A percentile compares a stretch with the other conserved stretches of the same genome.
These are phyloP conservation scores for Drosophila navojoa DNA, from an alignment of 1,140 invertebrate genomes.

Conservation along the genomic window DNA sequence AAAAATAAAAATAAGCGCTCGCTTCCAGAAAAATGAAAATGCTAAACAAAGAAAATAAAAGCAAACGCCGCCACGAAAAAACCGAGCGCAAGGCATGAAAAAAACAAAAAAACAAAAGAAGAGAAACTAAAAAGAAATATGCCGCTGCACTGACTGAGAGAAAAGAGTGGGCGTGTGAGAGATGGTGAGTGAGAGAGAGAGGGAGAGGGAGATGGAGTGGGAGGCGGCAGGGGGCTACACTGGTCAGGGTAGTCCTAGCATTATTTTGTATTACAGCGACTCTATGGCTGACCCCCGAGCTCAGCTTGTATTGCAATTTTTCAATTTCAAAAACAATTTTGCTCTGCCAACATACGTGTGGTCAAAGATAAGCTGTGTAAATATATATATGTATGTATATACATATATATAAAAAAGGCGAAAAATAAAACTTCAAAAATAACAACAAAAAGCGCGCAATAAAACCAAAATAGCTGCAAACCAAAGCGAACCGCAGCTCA, in stretches of 20 bases:
- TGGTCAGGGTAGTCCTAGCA: slow-evolving; percentile 43
- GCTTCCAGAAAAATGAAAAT: slow-evolving; percentile 67
- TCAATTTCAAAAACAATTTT: slow-evolving; percentile 82
- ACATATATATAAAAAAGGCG: too few species aligned
- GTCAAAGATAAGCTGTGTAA: slow-evolving; percentile 81
- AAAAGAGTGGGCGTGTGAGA: not conserved
- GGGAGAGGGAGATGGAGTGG: not conserved
- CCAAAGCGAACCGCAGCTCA: slow-evolving; percentile 78
- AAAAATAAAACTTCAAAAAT: slow-evolving; percentile 32
- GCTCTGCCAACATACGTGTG: slow-evolving; percentile 80
- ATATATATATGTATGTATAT: slow-evolving; percentile 49
- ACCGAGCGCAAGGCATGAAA: slow-evolving; percentile 60
- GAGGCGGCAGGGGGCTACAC: not conserved
- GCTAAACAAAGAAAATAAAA: slow-evolving; percentile 79
- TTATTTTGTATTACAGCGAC: slow-evolving; percentile 76
- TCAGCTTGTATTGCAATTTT: slow-evolving; percentile 81
- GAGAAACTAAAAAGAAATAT: slow-evolving; percentile 62
- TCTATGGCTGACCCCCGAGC: slow-evolving; percentile 49
- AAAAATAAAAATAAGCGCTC: slow-evolving; percentile 35
- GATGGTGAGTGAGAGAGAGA: slow-evolving; percentile 1
- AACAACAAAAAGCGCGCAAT: slow-evolving; percentile 49
- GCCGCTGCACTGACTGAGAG: slow-evolving; percentile 39
- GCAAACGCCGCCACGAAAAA: slow-evolving; percentile 59
- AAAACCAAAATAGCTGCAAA: slow-evolving; percentile 68
- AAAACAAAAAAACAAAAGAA: slow-evolving; percentile 34